Evolutionary conservation across 2,888 invertebrate genomes (phyloP), one percentile per base, ranked within the genome.

Genomic region (Ischnus inquisitorius): DNA sequence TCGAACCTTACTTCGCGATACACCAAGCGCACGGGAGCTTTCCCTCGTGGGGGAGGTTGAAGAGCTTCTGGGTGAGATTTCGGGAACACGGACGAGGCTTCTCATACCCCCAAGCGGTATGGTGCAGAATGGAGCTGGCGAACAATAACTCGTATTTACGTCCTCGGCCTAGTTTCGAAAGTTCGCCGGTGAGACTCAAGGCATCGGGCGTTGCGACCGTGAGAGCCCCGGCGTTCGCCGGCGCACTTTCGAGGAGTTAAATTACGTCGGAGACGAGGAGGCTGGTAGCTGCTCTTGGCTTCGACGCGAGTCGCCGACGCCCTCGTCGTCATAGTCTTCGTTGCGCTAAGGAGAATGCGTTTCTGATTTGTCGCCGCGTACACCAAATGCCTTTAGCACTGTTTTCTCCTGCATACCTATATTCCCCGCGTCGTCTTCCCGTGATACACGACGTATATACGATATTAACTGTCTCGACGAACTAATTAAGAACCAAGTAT

Each of bases 61-160:
- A 46, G 54, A 84, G 68, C 71, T 85, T 82, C 57, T 34, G 60
- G 46, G 34, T 65, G 79, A 76, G 65, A 79, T 80, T 83, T 80
- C 28, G 71, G 79, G 14, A 48, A 46, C 25, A 51, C 25, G 34
- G 65, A 71, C 60, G 71, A 65, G 67, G 67, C 25, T 16, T 46
- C 46, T 34, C 22, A 60, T 51, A 71, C 67, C 64, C 60, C 68
- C 34, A 34, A 22, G 60, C 54, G 62, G 68, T 79, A 65, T 48
- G 65, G 64, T 71, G 75, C 75, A 83, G 83, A 84, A 83, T 79
- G 64, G 75, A 75, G 85, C 76, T 67, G 68, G 68, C 79, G 86
- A 85, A 87, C 87, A 87, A 86, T 87, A 86, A 87, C 87, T 87
- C 87, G 84, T 86, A 87, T 87, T 87, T 87, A 87, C 85, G 87